Evolutionary conservation across 2,797 vertebrate species (phyloP).

Genomic region (Alcedo quadribrachys): DNA sequence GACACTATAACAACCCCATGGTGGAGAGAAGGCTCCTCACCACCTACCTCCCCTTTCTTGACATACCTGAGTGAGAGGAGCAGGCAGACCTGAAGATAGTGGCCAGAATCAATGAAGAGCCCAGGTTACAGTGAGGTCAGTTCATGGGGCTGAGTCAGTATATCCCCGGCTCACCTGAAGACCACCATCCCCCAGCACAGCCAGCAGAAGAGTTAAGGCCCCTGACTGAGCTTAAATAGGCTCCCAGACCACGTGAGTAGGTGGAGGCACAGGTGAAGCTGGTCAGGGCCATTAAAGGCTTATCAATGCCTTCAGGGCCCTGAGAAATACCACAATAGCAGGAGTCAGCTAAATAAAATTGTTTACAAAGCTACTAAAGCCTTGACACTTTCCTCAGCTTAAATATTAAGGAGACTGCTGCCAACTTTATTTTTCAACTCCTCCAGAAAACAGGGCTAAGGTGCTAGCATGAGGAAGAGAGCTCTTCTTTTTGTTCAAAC

Average conservation of each 20-base stretch:
- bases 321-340: background rate
- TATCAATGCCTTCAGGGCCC: background rate
- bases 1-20: rapidly evolving
- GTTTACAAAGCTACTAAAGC: background rate
- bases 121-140: rapidly evolving
- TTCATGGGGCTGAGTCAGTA: rapidly evolving
- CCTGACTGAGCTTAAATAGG: background rate
- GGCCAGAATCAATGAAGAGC: background rate
- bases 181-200: background rate
- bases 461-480: background rate
- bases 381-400: background rate
- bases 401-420: background rate
- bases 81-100: background rate
- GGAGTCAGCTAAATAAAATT: background rate
- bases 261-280: background rate
- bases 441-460: background rate
- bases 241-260: background rate
- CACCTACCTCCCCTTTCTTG: background rate
- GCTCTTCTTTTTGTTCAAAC: background rate
- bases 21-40: rapidly evolving
- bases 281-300: background rate
- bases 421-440: background rate
- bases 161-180: background rate
- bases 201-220: rapidly evolving
- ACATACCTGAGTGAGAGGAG: background rate